These are phyloP conservation scores for Drosophila murphyi DNA, from an alignment of 1,140 invertebrate species.

Conservation along the genomic window DNA sequence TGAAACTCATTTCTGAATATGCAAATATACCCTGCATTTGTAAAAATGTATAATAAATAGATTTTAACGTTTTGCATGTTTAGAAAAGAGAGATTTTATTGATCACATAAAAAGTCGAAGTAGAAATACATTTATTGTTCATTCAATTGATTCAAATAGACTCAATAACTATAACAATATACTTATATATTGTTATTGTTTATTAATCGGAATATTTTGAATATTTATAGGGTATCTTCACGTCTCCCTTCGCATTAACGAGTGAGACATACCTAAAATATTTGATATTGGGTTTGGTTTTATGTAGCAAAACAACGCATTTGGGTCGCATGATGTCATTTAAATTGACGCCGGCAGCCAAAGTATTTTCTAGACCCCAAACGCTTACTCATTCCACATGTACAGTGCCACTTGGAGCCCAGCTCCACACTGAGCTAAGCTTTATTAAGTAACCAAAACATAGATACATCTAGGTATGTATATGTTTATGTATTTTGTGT, in stretches of 20 bases:
- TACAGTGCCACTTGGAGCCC: background rate
- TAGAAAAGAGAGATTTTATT: too few species aligned
- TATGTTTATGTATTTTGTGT: background rate
- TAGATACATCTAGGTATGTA: conserved; percentile 1
- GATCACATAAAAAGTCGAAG: too few species aligned
- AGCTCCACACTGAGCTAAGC: conserved; percentile 23
- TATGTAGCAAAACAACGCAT: conserved; percentile 37
- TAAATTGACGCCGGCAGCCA: background rate
- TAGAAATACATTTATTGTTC: too few species aligned
- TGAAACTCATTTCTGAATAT: too few species aligned
- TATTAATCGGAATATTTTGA: too few species aligned
- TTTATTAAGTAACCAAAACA: conserved; percentile 6
- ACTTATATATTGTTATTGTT: too few species aligned
- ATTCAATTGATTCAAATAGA: too few species aligned
- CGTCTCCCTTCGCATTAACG: background rate
- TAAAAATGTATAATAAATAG: too few species aligned
- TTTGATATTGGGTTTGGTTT: conserved; percentile 46
- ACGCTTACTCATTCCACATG: conserved; percentile 22
- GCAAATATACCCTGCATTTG: too few species aligned
- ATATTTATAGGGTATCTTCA: conserved; percentile 3
- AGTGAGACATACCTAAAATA: conserved; percentile 2
- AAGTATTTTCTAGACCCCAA: conserved; percentile 42
- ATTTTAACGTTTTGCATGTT: too few species aligned
- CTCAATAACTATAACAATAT: too few species aligned
- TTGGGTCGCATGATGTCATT: conserved; percentile 69